Conservation (phyloP, 1,140 invertebrate species). For the Coelopa frigida region DNA sequence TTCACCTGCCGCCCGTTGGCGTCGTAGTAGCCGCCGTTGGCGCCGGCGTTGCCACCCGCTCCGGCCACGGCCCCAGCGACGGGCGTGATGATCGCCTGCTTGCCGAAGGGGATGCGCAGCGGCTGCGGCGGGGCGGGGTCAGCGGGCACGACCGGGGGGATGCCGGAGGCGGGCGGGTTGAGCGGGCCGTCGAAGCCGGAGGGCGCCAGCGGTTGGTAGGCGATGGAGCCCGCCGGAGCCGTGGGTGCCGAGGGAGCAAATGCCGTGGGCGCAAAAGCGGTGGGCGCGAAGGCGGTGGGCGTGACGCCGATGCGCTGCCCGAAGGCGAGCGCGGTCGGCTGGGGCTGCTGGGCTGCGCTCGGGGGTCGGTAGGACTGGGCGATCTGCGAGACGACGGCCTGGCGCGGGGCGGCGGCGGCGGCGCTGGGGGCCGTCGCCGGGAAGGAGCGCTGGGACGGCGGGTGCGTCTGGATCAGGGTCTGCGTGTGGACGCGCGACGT, state of each 20-base stretch:
- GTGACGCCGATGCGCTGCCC: background rate
- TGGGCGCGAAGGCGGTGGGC: background rate
- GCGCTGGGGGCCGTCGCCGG: constrained; percentile 14
- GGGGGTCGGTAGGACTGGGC: background rate
- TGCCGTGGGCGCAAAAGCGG: background rate
- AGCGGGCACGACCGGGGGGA: constrained; percentile 12
- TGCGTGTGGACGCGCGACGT: constrained; percentile 1
- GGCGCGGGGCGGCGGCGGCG: constrained; percentile 11
- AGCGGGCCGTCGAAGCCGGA: constrained; percentile 12
- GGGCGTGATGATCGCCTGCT: constrained; percentile 16
- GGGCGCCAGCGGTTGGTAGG: too few species aligned
- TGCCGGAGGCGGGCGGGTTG: constrained; percentile 7
- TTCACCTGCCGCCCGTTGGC: constrained; percentile 38
- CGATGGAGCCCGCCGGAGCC: too few species aligned
- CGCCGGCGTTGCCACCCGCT: background rate
- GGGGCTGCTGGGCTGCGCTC: constrained; percentile 2
- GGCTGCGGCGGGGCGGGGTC: constrained; percentile 16
- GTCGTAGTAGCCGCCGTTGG: constrained; percentile 18
- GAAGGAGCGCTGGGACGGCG: constrained; percentile 6
- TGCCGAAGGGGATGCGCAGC: constrained; percentile 31
- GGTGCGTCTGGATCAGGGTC: background rate
- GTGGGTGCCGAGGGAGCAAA: background rate
- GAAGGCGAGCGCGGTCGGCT: background rate
- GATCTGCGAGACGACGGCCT: background rate
- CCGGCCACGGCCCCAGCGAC: background rate